Conservation (phyloP, 1,140 invertebrate genomes). For the Bombus haemorrhoidalis region DNA sequence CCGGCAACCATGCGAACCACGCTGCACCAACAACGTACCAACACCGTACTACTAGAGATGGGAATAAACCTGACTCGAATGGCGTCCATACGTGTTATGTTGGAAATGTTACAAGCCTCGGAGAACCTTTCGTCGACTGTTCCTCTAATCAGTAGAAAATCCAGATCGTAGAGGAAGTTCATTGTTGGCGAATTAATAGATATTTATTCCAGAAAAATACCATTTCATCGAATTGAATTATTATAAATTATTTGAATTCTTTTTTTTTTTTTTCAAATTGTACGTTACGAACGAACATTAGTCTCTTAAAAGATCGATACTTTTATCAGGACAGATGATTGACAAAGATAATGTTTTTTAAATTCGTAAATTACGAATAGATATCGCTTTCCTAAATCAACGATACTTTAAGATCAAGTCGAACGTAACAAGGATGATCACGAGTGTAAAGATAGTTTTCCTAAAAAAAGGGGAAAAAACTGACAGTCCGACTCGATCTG, state of each 20-base stretch:
- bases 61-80: constrained; percentile 42
- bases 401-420: neutral
- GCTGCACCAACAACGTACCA: constrained; percentile 63
- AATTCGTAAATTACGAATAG: too few species aligned
- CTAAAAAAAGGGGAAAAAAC: neutral
- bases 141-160: neutral
- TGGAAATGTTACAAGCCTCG: neutral
- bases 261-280: neutral
- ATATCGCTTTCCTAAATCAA: neutral
- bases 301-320: neutral
- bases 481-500: neutral
- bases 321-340: too few species aligned
- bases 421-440: neutral
- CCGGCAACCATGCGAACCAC: constrained; percentile 63
- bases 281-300: neutral
- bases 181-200: too few species aligned
- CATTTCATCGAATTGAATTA: neutral
- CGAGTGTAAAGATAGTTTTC: neutral
- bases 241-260: neutral
- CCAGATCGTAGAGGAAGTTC: neutral
- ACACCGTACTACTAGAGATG: constrained; percentile 46
- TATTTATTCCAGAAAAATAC: neutral
- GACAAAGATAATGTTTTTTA: too few species aligned
- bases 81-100: neutral
- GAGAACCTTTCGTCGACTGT: neutral